Evolutionary conservation across 2,113 vertebrate species (phyloP), one percentile per base, ranked within the genome.

Genomic region (Salvelinus namaycush): DNA sequence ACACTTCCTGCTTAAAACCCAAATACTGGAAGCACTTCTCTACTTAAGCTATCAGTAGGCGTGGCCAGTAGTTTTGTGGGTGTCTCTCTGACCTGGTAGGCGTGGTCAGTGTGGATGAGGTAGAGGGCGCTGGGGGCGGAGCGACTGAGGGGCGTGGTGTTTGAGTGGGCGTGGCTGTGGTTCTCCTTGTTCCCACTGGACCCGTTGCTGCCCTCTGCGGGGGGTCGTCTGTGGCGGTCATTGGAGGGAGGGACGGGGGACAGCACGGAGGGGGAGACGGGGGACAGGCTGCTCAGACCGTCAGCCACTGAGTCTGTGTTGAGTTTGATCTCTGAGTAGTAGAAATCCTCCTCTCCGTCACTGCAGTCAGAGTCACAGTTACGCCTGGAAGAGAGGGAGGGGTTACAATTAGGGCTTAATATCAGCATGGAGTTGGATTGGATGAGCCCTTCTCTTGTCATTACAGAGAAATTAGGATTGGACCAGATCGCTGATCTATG

Each of bases 281-380:
- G 96, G 79, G 96, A 96, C 82, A 96, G 94, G 85, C 94, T 94
- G 92, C 93, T 93, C 84, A 96, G 90, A n/a, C 96, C 96, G 0
- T 99, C 98, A 0, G 93, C 96, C 89, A 94, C 95, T 0, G 96
- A 95, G 86, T 99, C 98, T 0, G 96, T 98, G 93, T 99, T 97
- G 82, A 99, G 96, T 87, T 97, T 98, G 87, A 99, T 98, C 93
- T 99, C 98, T 0, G 97, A 97, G 86, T 99, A 99, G 92, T 99
- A 99, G 92, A 99, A 99, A 88, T 99, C 98, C 80, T 99, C 98
- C 89, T 99, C 98, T 34, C 97, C 98, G 5, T 99, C 98, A 6
- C 97, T 98, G 93, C 95, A 96, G 91, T 99, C 97, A 0, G 97
- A 99, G 86, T 99, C 98, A 80, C 96, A 97, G 79, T 91, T 95